Conservation (phyloP, 2,797 vertebrate species). For the Characodon lateralis region DNA sequence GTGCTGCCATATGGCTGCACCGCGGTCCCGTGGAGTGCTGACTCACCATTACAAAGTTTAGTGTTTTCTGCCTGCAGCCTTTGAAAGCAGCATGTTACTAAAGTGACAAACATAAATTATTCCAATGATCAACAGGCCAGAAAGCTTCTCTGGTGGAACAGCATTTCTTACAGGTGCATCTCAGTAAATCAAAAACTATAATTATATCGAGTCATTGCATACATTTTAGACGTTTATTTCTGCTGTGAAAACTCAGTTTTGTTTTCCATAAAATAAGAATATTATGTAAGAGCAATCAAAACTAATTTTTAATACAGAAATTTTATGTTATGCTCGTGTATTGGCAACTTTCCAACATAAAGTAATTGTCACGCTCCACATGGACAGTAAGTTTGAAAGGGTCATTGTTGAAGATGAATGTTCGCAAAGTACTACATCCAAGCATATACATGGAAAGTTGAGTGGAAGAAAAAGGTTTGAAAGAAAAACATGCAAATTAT, state of each 20-base stretch:
- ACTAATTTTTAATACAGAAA: background rate
- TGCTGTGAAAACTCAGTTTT: background rate
- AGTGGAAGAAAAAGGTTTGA: background rate
- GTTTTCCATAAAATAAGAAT: no score
- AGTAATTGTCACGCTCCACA: background rate
- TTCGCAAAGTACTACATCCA: background rate
- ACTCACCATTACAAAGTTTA: slow-evolving; percentile 45
- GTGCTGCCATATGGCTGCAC: slow-evolving; percentile 64
- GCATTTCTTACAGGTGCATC: background rate
- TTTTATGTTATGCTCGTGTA: background rate
- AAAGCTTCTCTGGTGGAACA: background rate
- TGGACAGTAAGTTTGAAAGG: background rate
- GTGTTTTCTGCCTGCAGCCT: slow-evolving; percentile 2
- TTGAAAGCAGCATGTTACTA: background rate
- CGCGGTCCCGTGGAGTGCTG: slow-evolving; percentile 58
- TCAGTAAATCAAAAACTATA: background rate
- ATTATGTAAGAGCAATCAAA: background rate
- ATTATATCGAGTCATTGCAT: background rate
- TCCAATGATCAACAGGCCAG: slow-evolving; percentile 27
- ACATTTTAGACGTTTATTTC: background rate
- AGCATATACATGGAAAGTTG: background rate
- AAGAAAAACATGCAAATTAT: background rate
- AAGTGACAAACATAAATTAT: background rate
- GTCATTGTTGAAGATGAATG: background rate
- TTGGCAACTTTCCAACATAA: background rate